Base-by-base conservation (phyloP, 2,113 vertebrate species). In the Sorex fumeus region DNA sequence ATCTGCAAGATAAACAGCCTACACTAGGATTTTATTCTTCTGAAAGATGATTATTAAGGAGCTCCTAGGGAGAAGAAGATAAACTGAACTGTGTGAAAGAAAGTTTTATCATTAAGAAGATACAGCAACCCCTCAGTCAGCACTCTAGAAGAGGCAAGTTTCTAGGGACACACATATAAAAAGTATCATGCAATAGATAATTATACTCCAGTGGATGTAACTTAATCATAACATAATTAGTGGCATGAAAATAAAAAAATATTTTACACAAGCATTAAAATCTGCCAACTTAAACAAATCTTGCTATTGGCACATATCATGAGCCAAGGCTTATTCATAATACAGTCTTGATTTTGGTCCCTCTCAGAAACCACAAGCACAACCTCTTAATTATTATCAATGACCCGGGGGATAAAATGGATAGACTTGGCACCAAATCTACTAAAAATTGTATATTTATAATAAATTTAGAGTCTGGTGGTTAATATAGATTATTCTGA, bases 211-310 rank as follows among this genome's bases (percentile, higher is more conserved):
- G 95, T 90, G 91, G 72, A 64, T 91, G 77, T 90, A 96, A 96
- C 93, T 96, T 96, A 96, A 96, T 95, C 87, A 95, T 76, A 96
- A 95, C 88, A 94, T 94, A 96, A 97, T 96, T 96, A 97, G 92
- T 91, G 64, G 80, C 76, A 91, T 57, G 92, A 92, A 96, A 95
- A 95, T 91, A 91, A 88, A 93, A 78, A 96, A 93, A 86, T 90
- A 90, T 91, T 94, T 94, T 64, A 87, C 36, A 72, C 77, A 78
- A 91, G 88, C 92, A 89, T 92, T 94, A 93, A 95, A 95, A 95
- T 95, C 60, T 96, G 95, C 96, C 96, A 96, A 95, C 80, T 96
- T 94, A 96, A 96, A 97, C 93, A 96, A 92, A 95, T 84, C 81
- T 89, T 93, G 43, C 36, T 94, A 36, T 79, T 96, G 93, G 94